These are phyloP conservation scores for Piaya cayana DNA, from an alignment of 2,113 vertebrate species.

Conservation along the genomic window DNA sequence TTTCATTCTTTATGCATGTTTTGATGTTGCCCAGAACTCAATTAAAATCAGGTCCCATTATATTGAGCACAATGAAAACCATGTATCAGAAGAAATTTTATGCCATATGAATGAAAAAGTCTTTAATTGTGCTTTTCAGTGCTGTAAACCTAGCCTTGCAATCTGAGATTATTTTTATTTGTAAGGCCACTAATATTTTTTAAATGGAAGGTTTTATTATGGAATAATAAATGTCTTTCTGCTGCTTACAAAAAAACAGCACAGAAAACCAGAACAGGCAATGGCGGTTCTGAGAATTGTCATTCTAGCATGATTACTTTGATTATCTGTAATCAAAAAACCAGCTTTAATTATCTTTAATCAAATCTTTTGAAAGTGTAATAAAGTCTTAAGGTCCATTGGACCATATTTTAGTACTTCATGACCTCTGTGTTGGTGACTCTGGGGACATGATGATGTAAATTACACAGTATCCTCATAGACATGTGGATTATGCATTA, in stretches of 20 bases:
- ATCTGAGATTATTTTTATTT: conserved; percentile 2
- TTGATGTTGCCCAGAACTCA: not conserved
- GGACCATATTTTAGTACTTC: not conserved
- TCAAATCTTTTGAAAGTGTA: conserved; percentile 34
- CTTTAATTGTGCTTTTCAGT: conserved; percentile 24
- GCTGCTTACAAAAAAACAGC: not conserved
- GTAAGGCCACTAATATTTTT: not conserved
- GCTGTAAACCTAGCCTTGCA: not conserved
- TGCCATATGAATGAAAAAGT: conserved; percentile 6
- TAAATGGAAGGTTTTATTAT: not conserved
- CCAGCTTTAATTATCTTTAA: conserved; percentile 24
- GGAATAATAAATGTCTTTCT: not conserved
- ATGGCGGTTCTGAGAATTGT: not conserved
- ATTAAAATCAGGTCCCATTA: conserved; percentile 52
- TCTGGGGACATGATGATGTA: not conserved
- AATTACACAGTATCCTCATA: not conserved
- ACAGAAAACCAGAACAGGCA: not conserved
- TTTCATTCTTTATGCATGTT: conserved; percentile 7
- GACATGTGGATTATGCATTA: not conserved
- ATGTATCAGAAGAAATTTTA: not conserved
- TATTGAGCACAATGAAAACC: conserved; percentile 22
- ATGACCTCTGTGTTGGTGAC: not conserved
- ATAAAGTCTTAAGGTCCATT: not conserved
- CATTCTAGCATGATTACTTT: not conserved
- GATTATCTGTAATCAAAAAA: not conserved